phyloP scores from a whole-genome alignment of 2,113 vertebrate species.

The Ictalurus furcatus region DNA sequence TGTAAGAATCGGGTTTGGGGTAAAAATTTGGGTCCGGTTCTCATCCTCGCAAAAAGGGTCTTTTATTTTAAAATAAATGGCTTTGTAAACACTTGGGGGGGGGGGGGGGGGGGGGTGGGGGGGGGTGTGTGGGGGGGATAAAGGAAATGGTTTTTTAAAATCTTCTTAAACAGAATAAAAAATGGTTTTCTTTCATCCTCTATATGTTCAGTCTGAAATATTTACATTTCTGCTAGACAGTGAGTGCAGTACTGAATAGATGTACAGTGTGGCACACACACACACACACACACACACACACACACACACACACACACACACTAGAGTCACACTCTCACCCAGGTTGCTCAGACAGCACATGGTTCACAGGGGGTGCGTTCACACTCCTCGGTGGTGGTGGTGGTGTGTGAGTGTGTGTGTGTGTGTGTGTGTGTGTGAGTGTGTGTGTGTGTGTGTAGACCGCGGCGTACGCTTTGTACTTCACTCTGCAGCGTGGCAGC shows the following conservation, averaged over 20 bases:
- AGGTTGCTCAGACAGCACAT: constrained; percentile 45
- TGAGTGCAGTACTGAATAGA: not conserved
- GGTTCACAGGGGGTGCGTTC: constrained; percentile 49
- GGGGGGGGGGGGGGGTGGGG: too few relatives aligned
- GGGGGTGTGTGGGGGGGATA: not conserved
- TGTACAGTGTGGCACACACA: not conserved
- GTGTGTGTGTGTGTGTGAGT: constrained; percentile 16
- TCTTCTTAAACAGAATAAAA: not conserved
- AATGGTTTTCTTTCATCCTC: not conserved
- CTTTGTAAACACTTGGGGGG: too few relatives aligned
- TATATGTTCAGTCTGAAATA: not conserved
- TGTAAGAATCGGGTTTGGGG: not conserved
- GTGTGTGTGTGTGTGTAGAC: constrained; percentile 37
- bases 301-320: constrained; percentile 25
- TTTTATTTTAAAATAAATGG: not conserved
- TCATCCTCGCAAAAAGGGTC: not conserved
- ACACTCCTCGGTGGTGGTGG: constrained; percentile 31
- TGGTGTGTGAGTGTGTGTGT: constrained; percentile 35
- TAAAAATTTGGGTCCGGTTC: not conserved
- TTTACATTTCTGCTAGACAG: not conserved
- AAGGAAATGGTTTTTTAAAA: not conserved
- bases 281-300: constrained; percentile 36
- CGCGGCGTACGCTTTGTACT: constrained; percentile 47
- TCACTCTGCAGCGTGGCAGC: constrained; percentile 41
- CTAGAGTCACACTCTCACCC: constrained; percentile 22